Evolutionary conservation across 2,888 invertebrate genomes (phyloP).

Genomic region (Chironomus tentans): DNA sequence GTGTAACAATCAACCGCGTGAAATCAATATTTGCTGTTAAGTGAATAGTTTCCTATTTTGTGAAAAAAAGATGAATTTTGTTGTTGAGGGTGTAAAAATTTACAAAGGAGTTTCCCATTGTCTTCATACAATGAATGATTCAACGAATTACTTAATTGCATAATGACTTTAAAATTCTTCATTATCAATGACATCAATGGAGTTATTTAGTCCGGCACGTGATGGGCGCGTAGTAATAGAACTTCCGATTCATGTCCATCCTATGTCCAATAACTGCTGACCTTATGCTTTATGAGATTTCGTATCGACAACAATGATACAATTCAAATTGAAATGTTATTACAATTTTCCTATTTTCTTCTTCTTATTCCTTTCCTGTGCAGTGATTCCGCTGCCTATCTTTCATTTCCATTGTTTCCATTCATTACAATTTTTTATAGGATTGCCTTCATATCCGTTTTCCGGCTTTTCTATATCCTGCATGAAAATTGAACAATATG

Average conservation of each 20-base stretch:
- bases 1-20: background rate
- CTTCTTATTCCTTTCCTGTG: background rate
- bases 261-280: constrained; percentile 4
- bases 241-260: constrained; percentile 25
- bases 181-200: background rate
- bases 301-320: background rate
- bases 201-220: constrained; percentile 7
- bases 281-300: background rate
- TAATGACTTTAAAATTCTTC: constrained; percentile 15
- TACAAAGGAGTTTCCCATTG: background rate
- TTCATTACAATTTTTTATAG: constrained; percentile 18
- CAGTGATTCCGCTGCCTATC: background rate
- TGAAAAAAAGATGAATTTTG: background rate
- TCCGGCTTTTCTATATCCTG: constrained; percentile 6
- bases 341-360: background rate
- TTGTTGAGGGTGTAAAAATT: background rate
- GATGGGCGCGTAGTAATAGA: constrained; percentile 22
- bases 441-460: constrained; percentile 27
- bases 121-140: background rate
- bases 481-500: background rate
- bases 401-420: background rate
- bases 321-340: constrained; percentile 23
- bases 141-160: constrained; percentile 11
- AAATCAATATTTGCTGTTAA: background rate
- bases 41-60: background rate